Base-by-base conservation (phyloP, 2,113 vertebrate species). In the Origma solitaria region DNA sequence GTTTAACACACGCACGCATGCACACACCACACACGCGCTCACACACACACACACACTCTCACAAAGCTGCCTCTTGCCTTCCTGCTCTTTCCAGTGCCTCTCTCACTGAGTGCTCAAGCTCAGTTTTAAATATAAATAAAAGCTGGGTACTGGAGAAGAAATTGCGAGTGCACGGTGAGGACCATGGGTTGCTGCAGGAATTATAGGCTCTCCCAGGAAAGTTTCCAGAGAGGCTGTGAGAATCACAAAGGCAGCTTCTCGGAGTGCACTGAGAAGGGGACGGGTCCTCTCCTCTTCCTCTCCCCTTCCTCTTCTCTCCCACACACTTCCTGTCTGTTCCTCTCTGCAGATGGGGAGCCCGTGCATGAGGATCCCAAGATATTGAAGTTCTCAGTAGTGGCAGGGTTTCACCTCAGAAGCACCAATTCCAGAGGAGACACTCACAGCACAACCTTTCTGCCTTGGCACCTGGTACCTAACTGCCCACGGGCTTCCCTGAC, bases 1-100 rank as follows among this genome's bases (percentile, higher is more conserved):
- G 98, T 98, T 99, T 99, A 99, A 99, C 98, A 99, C 98, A 98
- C 93, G 96, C 96, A 97, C 94, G 68, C 92, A 95, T 94, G 85
- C 96, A 96, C 96, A 95, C 84, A 69, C 91, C 92, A 87, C 95
- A 92, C 95, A 70, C 88, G 54, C 40, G 30, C 78, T 28, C 47
- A 45, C 94, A 86, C 96, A 92, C 95, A 82, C 94, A 91, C 95
- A 92, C 93, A 78, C 94, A 35, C 96, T 86, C 91, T 78, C 94
- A 97, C 97, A 97, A 97, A 98, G 97, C 97, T 82, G 84, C 80
- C 95, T 81, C 95, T 1, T 8, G 73, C 93, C 90, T 85, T 85
- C 94, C 93, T 45, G 7, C 31, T 92, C 83, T 84, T 68, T 40
- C 21, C 54, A 33, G 21, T n/a, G 61, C 19, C 4, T 40, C 88